A percentile compares a stretch with the other conserved stretches of the same genome.
Conservation (phyloP, 2,888 invertebrate species). For the Polydrusus tereticollis region DNA sequence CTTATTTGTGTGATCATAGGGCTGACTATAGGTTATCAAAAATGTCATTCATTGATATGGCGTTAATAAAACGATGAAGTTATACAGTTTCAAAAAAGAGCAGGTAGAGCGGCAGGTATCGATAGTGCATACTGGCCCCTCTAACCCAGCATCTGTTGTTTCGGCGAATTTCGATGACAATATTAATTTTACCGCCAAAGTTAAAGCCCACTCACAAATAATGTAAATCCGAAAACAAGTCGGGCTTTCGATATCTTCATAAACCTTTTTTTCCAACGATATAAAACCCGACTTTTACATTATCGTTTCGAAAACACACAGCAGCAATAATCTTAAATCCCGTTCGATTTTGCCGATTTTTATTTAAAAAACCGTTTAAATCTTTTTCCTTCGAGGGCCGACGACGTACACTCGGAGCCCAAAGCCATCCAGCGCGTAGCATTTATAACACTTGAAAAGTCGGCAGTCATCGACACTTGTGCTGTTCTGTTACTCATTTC, state of each 20-base stretch:
- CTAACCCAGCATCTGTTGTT: too few relatives aligned
- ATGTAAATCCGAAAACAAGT: neutral
- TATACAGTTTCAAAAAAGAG: too few relatives aligned
- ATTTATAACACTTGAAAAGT: conserved; percentile 47
- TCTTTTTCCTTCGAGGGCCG: conserved; percentile 22
- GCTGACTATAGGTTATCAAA: too few relatives aligned
- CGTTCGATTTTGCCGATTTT: conserved; percentile 18
- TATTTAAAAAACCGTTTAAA: conserved; percentile 43
- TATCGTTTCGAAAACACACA: conserved; percentile 24
- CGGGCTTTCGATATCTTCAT: neutral
- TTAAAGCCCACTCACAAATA: too few relatives aligned
- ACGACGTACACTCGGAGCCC: neutral
- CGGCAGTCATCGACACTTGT: conserved; percentile 47
- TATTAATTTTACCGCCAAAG: too few relatives aligned
- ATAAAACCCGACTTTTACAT: conserved; percentile 11
- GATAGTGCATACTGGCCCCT: too few relatives aligned
- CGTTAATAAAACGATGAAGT: too few relatives aligned
- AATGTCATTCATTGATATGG: too few relatives aligned
- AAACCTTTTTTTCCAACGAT: neutral
- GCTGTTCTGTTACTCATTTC: conserved; percentile 34
- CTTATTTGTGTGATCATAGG: too few relatives aligned
- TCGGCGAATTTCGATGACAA: too few relatives aligned
- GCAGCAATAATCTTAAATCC: conserved; percentile 24
- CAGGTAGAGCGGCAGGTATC: too few relatives aligned
- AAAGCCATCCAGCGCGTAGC: conserved; percentile 31